Conservation (phyloP, 2,797 vertebrate species). For the Acanthiza pusilla region DNA sequence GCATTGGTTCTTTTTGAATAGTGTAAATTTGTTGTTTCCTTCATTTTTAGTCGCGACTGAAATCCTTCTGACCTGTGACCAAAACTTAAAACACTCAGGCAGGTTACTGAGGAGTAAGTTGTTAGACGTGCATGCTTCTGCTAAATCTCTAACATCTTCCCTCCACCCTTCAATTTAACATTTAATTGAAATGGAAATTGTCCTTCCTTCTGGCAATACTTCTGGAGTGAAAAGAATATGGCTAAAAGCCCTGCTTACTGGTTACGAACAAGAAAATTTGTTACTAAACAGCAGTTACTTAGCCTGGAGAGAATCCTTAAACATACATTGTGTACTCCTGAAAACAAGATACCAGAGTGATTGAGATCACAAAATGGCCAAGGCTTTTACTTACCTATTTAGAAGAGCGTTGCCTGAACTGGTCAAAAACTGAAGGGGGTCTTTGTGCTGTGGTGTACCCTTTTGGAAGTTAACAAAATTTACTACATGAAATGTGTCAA, state of each 20-base stretch:
- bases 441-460: neutral
- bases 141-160: neutral
- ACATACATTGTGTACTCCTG: neutral
- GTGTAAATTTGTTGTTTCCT: neutral
- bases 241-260: neutral
- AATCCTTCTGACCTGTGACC: neutral
- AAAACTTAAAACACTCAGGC: neutral
- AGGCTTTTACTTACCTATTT: neutral
- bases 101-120: neutral
- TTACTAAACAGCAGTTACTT: neutral
- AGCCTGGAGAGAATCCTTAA: neutral
- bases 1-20: neutral
- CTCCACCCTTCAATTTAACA: neutral
- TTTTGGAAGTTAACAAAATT: neutral
- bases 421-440: neutral
- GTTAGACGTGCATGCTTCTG: neutral
- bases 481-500: neutral
- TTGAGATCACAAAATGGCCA: neutral
- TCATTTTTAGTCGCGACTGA: neutral
- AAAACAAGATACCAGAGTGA: neutral
- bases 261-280: neutral
- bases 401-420: neutral
- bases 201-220: neutral
- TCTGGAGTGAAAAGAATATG: neutral
- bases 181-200: neutral